phyloP scores from a whole-genome alignment of 2,888 invertebrate genomes.

The Cataglyphis livida region DNA sequence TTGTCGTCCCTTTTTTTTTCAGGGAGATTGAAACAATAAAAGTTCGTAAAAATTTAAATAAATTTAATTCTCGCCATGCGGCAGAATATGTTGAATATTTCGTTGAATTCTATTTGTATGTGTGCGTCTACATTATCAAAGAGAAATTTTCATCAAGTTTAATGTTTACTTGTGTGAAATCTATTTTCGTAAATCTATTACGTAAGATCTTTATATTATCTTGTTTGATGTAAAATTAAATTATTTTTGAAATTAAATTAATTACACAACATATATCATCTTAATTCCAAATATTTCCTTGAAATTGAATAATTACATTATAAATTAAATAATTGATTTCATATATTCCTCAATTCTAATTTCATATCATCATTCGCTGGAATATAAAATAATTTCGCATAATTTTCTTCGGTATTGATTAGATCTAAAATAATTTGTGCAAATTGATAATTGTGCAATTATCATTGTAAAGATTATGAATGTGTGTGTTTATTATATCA shows the following conservation, averaged over 20 bases:
- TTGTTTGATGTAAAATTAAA: neutral
- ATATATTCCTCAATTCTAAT: neutral
- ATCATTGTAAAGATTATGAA: neutral
- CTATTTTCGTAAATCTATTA: conserved; percentile 17
- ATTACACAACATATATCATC: neutral
- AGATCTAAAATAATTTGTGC: conserved; percentile 11
- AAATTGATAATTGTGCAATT: neutral
- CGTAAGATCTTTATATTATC: neutral
- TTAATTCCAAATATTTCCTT: neutral
- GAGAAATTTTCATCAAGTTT: neutral
- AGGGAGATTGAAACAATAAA: neutral
- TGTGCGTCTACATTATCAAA: neutral
- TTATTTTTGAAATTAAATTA: neutral
- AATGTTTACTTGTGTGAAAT: neutral
- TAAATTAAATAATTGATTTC: neutral
- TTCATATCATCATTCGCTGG: neutral
- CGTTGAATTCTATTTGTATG: neutral
- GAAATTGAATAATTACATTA: neutral
- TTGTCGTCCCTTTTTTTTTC: neutral
- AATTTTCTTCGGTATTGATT: neutral
- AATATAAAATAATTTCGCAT: neutral
- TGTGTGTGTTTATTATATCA: neutral
- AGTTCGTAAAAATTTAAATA: neutral
- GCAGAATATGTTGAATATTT: neutral
- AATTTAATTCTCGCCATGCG: neutral